Evolutionary conservation across 1,140 invertebrate genomes (phyloP), one percentile per base, ranked within the genome.

Genomic region (Antheraea mylitta): DNA sequence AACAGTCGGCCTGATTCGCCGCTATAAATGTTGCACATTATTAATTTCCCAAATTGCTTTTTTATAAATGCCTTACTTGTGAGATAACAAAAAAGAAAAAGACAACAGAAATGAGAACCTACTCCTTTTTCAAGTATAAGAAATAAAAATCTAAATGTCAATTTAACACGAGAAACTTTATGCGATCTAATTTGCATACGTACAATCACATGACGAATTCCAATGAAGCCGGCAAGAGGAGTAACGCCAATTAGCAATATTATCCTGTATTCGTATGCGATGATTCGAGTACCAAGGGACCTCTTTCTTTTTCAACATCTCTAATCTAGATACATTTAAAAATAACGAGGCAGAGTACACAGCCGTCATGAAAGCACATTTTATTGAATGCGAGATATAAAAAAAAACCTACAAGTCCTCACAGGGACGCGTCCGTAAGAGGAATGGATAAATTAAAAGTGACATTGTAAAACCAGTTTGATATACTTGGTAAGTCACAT

Each of bases 121-220:
- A 30, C 22, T 30, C 22, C 4, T 30, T 30, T 30, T 30, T 30
- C 22, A 30, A 30, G 22, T 30, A 1, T 30, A 30, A 30, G 1
- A 30, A 30, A 30, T 30, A 30, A 30, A 30, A 30, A 30, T 30
- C 22, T 30, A 30, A 30, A 30, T 30, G 22, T 30, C 22, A 30
- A 30, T 30, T 30, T 30, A 30, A 30, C 22, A 30, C 22, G 22
- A 30, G 22, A 30, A 30, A 19, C 16, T 62, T 62, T 45, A 11
- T 60, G 22, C 61, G 19, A 48, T 19, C 58, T 62, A 58, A 72
- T 58, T 68, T 71, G 69, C 66, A 62, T 80, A 86, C 91, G 78
- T 90, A 92, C 90, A 92, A 76, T 89, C 85, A 75, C 90, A 92
- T 7, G 77, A 70, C 7, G 84, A 80, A 67, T 90, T 89, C 88